phyloP scores from a whole-genome alignment of 2,797 vertebrate species.

The Psittacula derbiana region DNA sequence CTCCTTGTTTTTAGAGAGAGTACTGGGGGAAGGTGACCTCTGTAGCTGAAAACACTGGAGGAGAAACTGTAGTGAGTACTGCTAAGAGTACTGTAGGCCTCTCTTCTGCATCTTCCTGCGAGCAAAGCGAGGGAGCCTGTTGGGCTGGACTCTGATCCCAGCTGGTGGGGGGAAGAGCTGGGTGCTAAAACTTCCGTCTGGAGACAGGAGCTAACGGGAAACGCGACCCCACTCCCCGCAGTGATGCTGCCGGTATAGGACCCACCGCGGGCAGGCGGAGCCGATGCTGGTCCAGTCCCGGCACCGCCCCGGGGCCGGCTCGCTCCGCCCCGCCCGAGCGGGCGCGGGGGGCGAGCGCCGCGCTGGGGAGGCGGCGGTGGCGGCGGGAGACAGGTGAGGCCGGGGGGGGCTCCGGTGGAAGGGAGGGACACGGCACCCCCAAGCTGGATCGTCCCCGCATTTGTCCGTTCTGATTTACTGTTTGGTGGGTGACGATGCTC shows the following conservation, averaged over 20 bases:
- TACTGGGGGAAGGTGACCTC: background rate
- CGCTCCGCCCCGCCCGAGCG: constrained; percentile 21
- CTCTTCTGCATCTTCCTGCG: accelerated
- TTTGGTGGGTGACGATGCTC: background rate
- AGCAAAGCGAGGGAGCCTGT: accelerated
- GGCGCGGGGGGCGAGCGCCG: background rate
- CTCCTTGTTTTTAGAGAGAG: background rate
- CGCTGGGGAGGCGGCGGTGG: background rate
- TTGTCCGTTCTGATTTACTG: accelerated
- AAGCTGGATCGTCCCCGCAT: accelerated
- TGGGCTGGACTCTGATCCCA: accelerated
- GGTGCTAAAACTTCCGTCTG: accelerated
- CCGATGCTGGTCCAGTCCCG: background rate
- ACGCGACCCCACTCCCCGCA: accelerated
- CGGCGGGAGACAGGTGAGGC: constrained; percentile 22
- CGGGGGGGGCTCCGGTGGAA: background rate
- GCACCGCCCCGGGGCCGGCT: background rate
- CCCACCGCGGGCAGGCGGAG: background rate
- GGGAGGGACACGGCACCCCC: accelerated
- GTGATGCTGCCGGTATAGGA: background rate
- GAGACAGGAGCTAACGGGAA: accelerated
- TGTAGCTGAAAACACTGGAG: background rate
- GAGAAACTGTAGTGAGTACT: background rate
- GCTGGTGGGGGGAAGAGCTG: background rate
- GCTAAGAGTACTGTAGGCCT: background rate